phyloP scores from a whole-genome alignment of 2,797 vertebrate species.

The Cyprinodon diabolis region DNA sequence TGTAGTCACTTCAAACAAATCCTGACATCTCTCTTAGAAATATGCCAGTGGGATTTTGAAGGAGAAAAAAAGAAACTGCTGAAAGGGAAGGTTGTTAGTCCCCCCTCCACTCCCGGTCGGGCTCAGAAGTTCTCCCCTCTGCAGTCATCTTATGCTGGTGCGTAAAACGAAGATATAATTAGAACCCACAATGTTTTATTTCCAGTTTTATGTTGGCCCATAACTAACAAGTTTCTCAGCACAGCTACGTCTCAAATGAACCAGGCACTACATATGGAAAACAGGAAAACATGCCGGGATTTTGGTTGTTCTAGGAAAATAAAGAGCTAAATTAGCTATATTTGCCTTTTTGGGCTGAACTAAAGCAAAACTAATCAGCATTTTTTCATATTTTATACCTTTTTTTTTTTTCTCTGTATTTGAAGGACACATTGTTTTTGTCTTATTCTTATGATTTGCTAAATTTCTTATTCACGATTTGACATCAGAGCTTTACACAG shows the following conservation, averaged over 20 bases:
- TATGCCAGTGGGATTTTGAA: conserved; percentile 71
- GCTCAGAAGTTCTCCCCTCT: conserved; percentile 69
- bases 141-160: conserved; percentile 61
- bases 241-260: conserved; percentile 45
- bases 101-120: conserved; percentile 69
- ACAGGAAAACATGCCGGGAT: conserved; percentile 17
- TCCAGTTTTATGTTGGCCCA: conserved; percentile 69
- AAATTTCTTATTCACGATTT: conserved; percentile 23
- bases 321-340: conserved; percentile 39
- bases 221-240: conserved; percentile 61
- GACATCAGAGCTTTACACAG: conserved; percentile 10
- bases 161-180: conserved; percentile 74
- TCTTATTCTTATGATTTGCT: conserved; percentile 26
- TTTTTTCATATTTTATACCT: conserved; percentile 27
- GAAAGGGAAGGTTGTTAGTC: conserved; percentile 59
- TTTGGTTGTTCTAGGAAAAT: conserved; percentile 45
- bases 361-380: conserved; percentile 40
- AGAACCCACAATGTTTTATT: conserved; percentile 79
- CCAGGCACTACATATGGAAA: conserved; percentile 29
- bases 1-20: conserved; percentile 48
- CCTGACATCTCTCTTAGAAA: conserved; percentile 73
- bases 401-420: conserved; percentile 17
- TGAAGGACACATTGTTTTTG: background rate
- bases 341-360: conserved; percentile 42
- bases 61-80: conserved; percentile 53